These are phyloP conservation scores for Vulpes ferrilata DNA, from an alignment of 2,113 vertebrate species.

Conservation along the genomic window DNA sequence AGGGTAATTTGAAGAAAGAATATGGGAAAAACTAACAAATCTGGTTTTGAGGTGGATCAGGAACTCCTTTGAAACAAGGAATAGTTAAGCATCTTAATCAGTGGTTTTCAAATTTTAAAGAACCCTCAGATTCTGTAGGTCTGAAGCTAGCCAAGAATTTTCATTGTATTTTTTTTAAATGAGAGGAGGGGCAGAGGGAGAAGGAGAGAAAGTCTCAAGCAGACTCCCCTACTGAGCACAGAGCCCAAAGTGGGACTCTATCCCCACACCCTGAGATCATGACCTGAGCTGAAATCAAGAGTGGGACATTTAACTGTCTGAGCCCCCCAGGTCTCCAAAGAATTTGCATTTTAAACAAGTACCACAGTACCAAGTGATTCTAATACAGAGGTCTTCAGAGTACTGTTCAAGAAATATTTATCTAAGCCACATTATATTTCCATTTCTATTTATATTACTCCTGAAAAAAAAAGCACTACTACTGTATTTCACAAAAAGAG, in stretches of 20 bases:
- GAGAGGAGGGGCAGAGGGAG: background rate
- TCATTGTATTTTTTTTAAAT: background rate
- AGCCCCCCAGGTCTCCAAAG: background rate
- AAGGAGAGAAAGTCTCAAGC: background rate
- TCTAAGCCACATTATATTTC: background rate
- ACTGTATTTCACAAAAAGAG: conserved; percentile 55
- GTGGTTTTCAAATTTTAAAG: background rate
- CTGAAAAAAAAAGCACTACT: background rate
- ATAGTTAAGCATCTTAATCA: background rate
- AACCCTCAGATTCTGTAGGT: background rate
- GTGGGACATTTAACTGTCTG: background rate
- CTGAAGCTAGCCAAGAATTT: conserved; percentile 1
- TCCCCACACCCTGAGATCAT: background rate
- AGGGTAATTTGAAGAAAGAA: background rate
- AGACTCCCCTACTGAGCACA: background rate
- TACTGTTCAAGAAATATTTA: background rate
- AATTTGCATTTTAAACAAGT: background rate
- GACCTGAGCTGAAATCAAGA: background rate
- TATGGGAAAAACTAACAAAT: background rate
- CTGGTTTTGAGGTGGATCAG: background rate
- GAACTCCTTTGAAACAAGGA: background rate
- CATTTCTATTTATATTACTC: background rate
- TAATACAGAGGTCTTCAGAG: background rate
- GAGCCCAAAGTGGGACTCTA: background rate
- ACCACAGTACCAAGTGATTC: background rate